phyloP scores from a whole-genome alignment of 2,888 invertebrate genomes.

The Heteromyza rotundicornis region DNA sequence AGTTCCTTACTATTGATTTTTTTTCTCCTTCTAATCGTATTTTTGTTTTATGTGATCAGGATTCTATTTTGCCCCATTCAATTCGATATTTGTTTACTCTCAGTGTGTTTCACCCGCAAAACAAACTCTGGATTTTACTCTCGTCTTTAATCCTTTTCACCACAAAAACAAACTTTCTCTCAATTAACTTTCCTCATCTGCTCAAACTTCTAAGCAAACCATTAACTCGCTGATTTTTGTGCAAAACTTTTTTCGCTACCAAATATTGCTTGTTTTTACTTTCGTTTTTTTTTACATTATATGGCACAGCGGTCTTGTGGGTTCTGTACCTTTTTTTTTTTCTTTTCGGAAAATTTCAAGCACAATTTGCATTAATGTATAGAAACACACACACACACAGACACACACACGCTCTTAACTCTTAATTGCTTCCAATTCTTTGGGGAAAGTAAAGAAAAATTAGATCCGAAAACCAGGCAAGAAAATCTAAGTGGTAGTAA shows the following conservation, averaged over 20 bases:
- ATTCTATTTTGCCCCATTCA: too few species aligned
- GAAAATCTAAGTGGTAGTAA: not conserved
- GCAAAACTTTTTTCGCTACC: not conserved
- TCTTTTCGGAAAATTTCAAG: not conserved
- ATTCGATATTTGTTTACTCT: too few species aligned
- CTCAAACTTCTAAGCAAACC: slow-evolving; percentile 1
- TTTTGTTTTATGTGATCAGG: too few species aligned
- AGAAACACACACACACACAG: slow-evolving; percentile 5
- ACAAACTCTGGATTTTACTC: too few species aligned
- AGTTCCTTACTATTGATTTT: too few species aligned
- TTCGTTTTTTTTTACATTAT: too few species aligned
- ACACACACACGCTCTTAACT: slow-evolving; percentile 12
- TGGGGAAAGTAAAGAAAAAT: not conserved
- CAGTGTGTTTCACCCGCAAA: too few species aligned
- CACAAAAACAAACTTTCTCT: not conserved
- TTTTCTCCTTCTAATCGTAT: too few species aligned
- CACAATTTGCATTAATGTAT: slow-evolving; percentile 17
- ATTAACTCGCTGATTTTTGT: not conserved
- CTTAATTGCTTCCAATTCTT: slow-evolving; percentile 20
- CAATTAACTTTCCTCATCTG: slow-evolving; percentile 6
- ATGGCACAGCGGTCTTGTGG: not conserved
- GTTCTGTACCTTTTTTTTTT: not conserved
- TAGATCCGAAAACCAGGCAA: not conserved
- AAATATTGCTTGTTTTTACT: not conserved
- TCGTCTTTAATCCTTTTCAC: too few species aligned